phyloP scores from a whole-genome alignment of 2,113 vertebrate genomes.

The Coptodon rendalli region DNA sequence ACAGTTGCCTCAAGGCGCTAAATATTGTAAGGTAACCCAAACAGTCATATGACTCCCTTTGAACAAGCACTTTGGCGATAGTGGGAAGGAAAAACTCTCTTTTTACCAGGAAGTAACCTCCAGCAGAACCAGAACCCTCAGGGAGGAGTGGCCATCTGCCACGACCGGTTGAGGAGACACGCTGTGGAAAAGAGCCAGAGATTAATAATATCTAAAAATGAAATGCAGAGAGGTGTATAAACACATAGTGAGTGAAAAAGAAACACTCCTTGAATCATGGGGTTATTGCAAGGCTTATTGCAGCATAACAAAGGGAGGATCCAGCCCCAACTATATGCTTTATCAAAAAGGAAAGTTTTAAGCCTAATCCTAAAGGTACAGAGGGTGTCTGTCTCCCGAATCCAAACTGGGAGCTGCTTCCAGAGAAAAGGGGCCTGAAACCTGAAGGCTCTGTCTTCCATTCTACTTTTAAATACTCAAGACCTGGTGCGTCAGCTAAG shows the following conservation, averaged over 20 bases:
- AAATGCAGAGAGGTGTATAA: neutral
- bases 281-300: neutral
- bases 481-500: neutral
- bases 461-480: neutral
- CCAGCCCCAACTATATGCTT: neutral
- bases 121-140: neutral
- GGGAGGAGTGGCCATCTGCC: neutral
- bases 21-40: neutral
- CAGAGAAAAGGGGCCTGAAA: neutral
- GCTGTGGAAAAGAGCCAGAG: neutral
- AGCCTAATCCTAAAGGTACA: neutral
- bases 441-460: neutral
- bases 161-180: neutral
- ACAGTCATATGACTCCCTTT: neutral
- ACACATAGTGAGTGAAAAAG: neutral
- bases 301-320: neutral
- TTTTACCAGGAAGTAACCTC: neutral
- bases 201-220: neutral
- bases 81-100: neutral
- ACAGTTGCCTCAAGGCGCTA: neutral
- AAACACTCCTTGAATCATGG: rapidly evolving
- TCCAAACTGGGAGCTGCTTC: neutral
- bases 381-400: neutral
- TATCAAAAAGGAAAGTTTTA: neutral
- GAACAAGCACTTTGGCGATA: neutral